A percentile compares a stretch with the other conserved stretches of the same genome.
phyloP scores from a whole-genome alignment of 2,113 vertebrate species.

The Pogonocichla stellata region DNA sequence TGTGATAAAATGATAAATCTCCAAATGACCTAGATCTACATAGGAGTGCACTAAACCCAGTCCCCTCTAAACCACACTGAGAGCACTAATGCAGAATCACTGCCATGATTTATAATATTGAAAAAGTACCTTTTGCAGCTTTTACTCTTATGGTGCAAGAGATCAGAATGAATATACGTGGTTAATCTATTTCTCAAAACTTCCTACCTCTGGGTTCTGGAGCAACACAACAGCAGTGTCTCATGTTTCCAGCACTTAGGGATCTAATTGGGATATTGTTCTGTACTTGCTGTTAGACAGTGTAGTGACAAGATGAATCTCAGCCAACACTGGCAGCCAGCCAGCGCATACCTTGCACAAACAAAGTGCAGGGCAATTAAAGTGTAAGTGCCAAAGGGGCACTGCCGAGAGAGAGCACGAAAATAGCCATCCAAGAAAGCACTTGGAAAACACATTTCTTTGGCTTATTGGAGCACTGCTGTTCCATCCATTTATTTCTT shows the following conservation, averaged over 20 bases:
- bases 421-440: conserved; percentile 61
- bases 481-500: background rate
- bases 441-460: conserved; percentile 39
- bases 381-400: conserved; percentile 20
- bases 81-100: background rate
- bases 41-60: background rate
- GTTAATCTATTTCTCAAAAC: conserved; percentile 40
- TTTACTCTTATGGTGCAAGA: background rate
- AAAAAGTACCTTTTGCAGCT: background rate
- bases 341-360: conserved; percentile 71
- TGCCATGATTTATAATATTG: background rate
- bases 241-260: conserved; percentile 69
- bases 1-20: background rate
- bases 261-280: conserved; percentile 80
- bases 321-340: conserved; percentile 64
- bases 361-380: conserved; percentile 78
- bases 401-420: background rate
- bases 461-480: background rate
- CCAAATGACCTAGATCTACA: background rate
- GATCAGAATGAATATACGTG: background rate
- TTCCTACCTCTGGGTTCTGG: background rate
- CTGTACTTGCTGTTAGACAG: conserved; percentile 73
- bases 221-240: background rate
- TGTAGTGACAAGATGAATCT: conserved; percentile 71
- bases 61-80: background rate